phyloP scores from a whole-genome alignment of 2,797 vertebrate genomes.

The Petrocephalus schoutedeni region DNA sequence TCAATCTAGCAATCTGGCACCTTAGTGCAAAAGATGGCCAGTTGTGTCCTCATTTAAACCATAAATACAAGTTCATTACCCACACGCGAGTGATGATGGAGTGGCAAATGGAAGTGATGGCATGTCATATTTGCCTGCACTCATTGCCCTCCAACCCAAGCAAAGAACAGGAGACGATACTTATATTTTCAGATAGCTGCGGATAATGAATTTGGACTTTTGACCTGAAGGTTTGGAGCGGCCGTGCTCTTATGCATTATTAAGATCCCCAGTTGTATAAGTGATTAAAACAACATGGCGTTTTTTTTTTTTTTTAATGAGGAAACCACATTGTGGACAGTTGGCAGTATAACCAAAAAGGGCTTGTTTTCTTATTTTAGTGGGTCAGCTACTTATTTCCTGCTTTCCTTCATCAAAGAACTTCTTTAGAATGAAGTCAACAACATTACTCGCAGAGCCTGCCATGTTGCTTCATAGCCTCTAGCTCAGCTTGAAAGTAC shows the following conservation, averaged over 20 bases:
- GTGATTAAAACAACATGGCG: neutral
- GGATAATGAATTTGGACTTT: neutral
- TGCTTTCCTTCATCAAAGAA: neutral
- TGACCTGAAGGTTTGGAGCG: neutral
- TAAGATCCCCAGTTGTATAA: neutral
- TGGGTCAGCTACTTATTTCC: neutral
- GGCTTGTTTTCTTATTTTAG: neutral
- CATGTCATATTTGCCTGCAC: constrained; percentile 4
- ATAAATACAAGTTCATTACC: constrained; percentile 43
- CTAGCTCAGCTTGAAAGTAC: neutral
- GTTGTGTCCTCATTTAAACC: constrained; percentile 41
- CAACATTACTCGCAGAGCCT: neutral
- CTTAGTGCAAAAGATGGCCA: constrained; percentile 40
- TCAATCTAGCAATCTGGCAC: constrained; percentile 48
- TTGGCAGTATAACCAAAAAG: neutral
- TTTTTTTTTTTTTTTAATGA: neutral
- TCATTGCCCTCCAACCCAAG: constrained; percentile 7
- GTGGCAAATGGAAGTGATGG: constrained; percentile 11
- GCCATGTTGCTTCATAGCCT: neutral
- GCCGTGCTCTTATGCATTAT: neutral
- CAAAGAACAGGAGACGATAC: neutral
- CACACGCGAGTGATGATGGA: constrained; percentile 14
- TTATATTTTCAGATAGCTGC: neutral
- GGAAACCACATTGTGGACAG: neutral
- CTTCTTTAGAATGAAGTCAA: neutral